Percentiles rank a stretch among this genome's conserved stretches.
phyloP scores from a whole-genome alignment of 2,888 invertebrate species.

The Homarus gammarus region DNA sequence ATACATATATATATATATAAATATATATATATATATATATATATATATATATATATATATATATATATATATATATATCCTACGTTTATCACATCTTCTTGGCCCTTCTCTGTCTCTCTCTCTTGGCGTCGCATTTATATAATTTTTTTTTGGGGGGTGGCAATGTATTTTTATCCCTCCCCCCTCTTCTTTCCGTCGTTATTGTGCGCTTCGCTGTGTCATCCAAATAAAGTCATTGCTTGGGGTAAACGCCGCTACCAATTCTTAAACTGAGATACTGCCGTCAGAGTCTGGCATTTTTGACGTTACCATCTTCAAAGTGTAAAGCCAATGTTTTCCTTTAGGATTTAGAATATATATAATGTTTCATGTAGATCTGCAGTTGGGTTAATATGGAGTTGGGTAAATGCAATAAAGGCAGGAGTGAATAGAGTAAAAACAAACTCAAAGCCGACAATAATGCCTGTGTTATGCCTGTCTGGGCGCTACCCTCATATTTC shows the following conservation, averaged over 20 bases:
- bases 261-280: background rate
- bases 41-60: too few relatives aligned
- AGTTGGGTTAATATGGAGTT: background rate
- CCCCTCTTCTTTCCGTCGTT: slow-evolving; percentile 6
- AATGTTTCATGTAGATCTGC: background rate
- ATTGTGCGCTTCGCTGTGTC: background rate
- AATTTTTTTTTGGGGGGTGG: too few relatives aligned
- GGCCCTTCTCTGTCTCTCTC: background rate
- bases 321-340: slow-evolving; percentile 8
- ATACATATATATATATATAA: too few relatives aligned
- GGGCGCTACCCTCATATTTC: slow-evolving; percentile 29
- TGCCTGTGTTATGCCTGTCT: slow-evolving; percentile 31
- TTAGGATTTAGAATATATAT: background rate
- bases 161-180: too few relatives aligned
- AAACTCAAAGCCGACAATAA: slow-evolving; percentile 35
- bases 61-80: too few relatives aligned
- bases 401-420: slow-evolving; percentile 28
- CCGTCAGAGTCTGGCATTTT: background rate
- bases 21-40: too few relatives aligned
- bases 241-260: background rate
- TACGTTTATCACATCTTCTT: too few relatives aligned
- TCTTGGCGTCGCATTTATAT: background rate
- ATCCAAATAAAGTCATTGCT: slow-evolving; percentile 11
- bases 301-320: background rate
- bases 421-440: slow-evolving; percentile 25